These are phyloP conservation scores for Catharus fuscescens DNA, from an alignment of 2,113 vertebrate genomes.

Conservation along the genomic window DNA sequence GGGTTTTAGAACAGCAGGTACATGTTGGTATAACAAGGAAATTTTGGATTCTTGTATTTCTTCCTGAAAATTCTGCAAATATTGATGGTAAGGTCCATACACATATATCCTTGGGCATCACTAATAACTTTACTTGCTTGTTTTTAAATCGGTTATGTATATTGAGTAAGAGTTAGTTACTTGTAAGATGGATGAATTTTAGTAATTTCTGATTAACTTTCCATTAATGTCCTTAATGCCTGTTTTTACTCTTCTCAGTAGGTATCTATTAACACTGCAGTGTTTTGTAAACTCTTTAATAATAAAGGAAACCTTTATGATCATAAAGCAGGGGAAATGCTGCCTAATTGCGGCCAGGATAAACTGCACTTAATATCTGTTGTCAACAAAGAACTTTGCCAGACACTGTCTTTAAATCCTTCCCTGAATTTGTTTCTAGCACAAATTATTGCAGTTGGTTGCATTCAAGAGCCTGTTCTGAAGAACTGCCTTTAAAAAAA, in stretches of 20 bases:
- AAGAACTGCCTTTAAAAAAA: background rate
- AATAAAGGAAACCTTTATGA: background rate
- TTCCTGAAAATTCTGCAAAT: background rate
- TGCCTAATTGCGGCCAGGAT: slow-evolving; percentile 43
- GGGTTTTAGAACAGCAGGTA: background rate
- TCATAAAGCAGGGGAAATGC: slow-evolving; percentile 19
- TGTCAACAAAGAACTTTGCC: slow-evolving; percentile 51
- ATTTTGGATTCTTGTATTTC: background rate
- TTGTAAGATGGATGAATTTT: background rate
- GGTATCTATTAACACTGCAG: background rate
- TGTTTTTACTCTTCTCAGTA: background rate
- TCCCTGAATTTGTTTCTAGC: slow-evolving; percentile 19
- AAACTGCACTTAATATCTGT: slow-evolving; percentile 61
- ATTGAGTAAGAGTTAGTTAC: background rate
- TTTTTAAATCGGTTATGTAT: background rate
- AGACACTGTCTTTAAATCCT: slow-evolving; percentile 14
- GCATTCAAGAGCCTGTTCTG: background rate
- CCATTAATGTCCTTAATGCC: background rate
- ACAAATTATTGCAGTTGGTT: background rate
- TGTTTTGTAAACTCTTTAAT: slow-evolving; percentile 25
- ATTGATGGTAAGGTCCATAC: background rate
- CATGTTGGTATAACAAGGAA: background rate
- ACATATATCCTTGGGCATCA: background rate
- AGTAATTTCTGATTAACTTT: background rate
- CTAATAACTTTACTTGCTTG: background rate